phyloP scores from a whole-genome alignment of 1,140 invertebrate species.

The Drosophila suzukii region DNA sequence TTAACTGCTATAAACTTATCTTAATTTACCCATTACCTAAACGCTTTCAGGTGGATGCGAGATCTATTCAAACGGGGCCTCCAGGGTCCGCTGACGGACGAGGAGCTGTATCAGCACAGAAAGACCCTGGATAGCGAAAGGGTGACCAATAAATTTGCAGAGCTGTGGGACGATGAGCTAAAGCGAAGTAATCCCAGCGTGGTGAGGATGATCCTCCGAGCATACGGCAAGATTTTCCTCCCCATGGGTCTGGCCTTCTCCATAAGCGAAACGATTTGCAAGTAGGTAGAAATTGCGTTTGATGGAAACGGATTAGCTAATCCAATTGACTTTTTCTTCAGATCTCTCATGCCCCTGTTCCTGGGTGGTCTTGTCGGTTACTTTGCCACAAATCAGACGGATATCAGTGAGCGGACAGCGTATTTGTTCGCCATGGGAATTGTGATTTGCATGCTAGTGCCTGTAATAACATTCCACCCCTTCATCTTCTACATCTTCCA shows the following conservation, averaged over 20 bases:
- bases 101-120: conserved; percentile 85
- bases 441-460: conserved; percentile 87
- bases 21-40: too few species aligned
- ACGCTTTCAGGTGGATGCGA: conserved; percentile 82
- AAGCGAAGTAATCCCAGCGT: conserved; percentile 85
- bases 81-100: conserved; percentile 84
- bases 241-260: conserved; percentile 85
- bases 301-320: conserved; percentile 12
- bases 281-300: conserved; percentile 76
- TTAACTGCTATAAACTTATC: too few species aligned
- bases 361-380: conserved; percentile 89
- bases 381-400: conserved; percentile 86
- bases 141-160: conserved; percentile 70
- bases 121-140: conserved; percentile 70
- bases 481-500: conserved; percentile 91
- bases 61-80: conserved; percentile 84
- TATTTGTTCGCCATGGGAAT: conserved; percentile 90
- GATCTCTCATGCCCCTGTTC: conserved; percentile 89
- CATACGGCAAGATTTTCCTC: conserved; percentile 85
- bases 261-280: conserved; percentile 85
- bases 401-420: conserved; percentile 85
- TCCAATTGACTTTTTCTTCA: conserved; percentile 84
- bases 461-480: conserved; percentile 90
- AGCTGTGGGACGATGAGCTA: conserved; percentile 73
- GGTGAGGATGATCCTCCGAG: conserved; percentile 85